phyloP scores from a whole-genome alignment of 1,140 invertebrate species.

The Muscidifurax raptorellus region DNA sequence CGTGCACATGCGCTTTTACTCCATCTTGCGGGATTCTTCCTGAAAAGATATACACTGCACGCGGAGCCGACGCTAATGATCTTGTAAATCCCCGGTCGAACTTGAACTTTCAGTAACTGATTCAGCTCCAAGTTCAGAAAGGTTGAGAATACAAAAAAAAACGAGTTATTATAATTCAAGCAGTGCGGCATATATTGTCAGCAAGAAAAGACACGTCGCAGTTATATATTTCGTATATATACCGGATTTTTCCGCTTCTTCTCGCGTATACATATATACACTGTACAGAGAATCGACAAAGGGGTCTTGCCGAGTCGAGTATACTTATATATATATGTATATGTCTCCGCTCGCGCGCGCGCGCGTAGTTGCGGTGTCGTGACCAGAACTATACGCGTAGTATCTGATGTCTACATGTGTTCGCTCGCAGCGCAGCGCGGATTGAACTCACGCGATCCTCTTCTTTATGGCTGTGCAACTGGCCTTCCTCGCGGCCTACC shows the following conservation, averaged over 20 bases:
- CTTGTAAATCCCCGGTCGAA: slow-evolving; percentile 15
- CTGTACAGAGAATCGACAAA: slow-evolving; percentile 35
- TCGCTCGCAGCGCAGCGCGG: slow-evolving; percentile 39
- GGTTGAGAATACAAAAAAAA: not conserved
- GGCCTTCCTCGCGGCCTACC: not conserved
- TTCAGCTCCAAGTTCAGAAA: not conserved
- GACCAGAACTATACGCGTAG: slow-evolving; percentile 62
- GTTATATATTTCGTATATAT: too few species aligned
- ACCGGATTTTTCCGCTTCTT: too few species aligned
- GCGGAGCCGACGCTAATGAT: slow-evolving; percentile 31
- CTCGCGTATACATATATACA: too few species aligned
- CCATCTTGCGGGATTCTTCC: slow-evolving; percentile 38
- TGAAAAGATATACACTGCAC: slow-evolving; percentile 38
- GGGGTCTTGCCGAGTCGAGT: not conserved
- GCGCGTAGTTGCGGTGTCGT: slow-evolving; percentile 52
- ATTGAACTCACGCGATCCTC: slow-evolving; percentile 63
- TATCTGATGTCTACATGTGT: slow-evolving; percentile 67
- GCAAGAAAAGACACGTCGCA: too few species aligned
- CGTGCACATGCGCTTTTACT: slow-evolving; percentile 15
- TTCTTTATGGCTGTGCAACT: slow-evolving; percentile 52
- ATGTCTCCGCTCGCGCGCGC: too few species aligned
- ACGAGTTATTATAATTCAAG: not conserved
- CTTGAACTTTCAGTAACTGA: not conserved
- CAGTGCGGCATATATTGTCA: too few species aligned
- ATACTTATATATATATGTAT: too few species aligned